These are phyloP conservation scores for Nephila pilipes DNA, from an alignment of 1,140 invertebrate genomes.

Conservation along the genomic window DNA sequence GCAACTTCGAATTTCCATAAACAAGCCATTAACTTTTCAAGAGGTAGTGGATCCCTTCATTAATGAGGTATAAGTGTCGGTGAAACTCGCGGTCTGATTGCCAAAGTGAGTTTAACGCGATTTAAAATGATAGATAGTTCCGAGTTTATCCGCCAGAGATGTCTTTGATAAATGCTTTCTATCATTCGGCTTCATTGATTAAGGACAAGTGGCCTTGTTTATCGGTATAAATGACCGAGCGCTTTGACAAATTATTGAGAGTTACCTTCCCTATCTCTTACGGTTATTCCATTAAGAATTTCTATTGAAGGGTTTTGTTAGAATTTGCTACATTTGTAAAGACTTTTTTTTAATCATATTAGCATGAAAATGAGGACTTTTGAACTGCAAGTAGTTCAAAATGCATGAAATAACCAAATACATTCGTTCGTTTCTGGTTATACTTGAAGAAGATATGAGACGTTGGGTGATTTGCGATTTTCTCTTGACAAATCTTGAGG, in stretches of 20 bases:
- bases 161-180: constrained; percentile 24
- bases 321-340: too few relatives aligned
- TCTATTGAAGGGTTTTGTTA: too few relatives aligned
- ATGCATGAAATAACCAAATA: too few relatives aligned
- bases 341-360: too few relatives aligned
- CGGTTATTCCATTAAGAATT: too few relatives aligned
- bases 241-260: not conserved
- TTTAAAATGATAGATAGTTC: constrained; percentile 23
- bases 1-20: not conserved
- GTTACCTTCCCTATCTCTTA: too few relatives aligned
- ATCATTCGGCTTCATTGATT: constrained; percentile 14
- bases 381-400: too few relatives aligned
- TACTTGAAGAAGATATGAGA: too few relatives aligned
- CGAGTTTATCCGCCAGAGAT: not conserved
- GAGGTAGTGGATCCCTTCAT: not conserved
- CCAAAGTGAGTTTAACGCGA: constrained; percentile 26
- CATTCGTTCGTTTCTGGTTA: too few relatives aligned
- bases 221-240: not conserved
- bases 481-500: too few relatives aligned
- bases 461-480: too few relatives aligned
- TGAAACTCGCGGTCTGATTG: not conserved
- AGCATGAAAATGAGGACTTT: too few relatives aligned
- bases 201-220: constrained; percentile 25
- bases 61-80: not conserved
- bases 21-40: not conserved